Evolutionary conservation across 2,113 vertebrate genomes (phyloP).

Genomic region (Cavia porcellus): DNA sequence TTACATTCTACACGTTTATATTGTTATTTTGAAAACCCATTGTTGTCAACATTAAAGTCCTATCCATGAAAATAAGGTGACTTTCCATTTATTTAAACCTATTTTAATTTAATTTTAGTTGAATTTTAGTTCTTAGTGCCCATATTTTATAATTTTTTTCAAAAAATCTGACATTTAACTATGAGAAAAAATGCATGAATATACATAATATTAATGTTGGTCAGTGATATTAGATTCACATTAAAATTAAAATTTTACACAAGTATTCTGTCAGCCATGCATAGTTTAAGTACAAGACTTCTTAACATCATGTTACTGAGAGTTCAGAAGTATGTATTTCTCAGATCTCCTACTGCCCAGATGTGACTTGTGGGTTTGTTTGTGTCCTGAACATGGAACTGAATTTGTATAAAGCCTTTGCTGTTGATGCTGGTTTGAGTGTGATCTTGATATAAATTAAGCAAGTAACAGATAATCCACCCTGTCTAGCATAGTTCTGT

Average conservation of each 20-base stretch:
- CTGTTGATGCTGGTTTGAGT: not conserved
- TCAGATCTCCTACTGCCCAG: not conserved
- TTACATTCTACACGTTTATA: not conserved
- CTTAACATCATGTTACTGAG: not conserved
- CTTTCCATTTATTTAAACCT: not conserved
- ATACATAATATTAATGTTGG: not conserved
- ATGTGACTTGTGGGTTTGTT: rapidly evolving
- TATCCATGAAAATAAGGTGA: not conserved
- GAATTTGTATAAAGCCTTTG: not conserved
- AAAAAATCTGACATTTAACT: not conserved
- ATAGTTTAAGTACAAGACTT: not conserved
- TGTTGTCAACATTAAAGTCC: not conserved
- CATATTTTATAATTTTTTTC: not conserved
- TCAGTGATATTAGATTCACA: not conserved
- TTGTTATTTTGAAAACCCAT: not conserved
- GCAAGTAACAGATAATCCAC: not conserved
- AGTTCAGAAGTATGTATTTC: not conserved
- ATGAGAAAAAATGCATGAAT: not conserved
- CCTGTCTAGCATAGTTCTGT: not conserved
- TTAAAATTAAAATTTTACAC: not conserved
- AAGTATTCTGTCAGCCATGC: not conserved
- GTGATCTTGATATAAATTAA: not conserved
- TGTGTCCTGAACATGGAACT: not conserved
- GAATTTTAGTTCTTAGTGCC: not conserved
- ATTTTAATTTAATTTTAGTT: not conserved